These are phyloP conservation scores for Mycetomoellerius zeteki DNA, from an alignment of 1,140 invertebrate genomes.

Conservation along the genomic window DNA sequence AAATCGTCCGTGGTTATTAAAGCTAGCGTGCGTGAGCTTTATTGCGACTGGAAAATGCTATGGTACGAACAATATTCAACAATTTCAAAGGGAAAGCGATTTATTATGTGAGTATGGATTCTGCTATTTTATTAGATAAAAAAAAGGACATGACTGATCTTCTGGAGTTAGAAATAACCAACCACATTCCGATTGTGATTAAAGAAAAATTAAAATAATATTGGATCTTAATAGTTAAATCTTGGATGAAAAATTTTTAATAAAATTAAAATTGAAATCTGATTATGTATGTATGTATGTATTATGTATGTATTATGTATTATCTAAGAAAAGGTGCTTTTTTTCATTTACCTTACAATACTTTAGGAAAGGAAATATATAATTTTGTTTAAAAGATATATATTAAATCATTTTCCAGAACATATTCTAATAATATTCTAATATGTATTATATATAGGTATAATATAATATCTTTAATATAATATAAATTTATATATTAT, in stretches of 20 bases:
- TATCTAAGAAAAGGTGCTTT: not conserved
- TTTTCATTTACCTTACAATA: not conserved
- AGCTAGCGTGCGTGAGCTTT: conserved; percentile 57
- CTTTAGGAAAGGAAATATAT: not conserved
- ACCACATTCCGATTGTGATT: not conserved
- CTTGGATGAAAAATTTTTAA: not conserved
- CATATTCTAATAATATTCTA: no score
- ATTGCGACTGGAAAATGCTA: conserved; percentile 48
- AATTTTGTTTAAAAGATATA: not conserved
- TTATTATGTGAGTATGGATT: conserved; percentile 12
- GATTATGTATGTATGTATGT: not conserved
- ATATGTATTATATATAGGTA: no score
- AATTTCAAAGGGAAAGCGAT: conserved; percentile 49
- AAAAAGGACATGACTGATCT: not conserved
- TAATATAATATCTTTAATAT: no score
- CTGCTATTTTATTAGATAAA: conserved; percentile 28
- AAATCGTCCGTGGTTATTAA: conserved; percentile 62
- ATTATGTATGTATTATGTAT: not conserved
- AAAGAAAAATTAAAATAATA: not conserved
- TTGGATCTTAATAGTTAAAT: not conserved
- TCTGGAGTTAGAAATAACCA: no score
- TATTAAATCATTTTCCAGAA: not conserved
- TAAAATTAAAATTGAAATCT: not conserved
- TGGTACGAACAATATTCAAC: conserved; percentile 45
- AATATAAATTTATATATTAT: no score